phyloP scores from a whole-genome alignment of 2,797 vertebrate genomes.

The Gadopsis marmoratus region DNA sequence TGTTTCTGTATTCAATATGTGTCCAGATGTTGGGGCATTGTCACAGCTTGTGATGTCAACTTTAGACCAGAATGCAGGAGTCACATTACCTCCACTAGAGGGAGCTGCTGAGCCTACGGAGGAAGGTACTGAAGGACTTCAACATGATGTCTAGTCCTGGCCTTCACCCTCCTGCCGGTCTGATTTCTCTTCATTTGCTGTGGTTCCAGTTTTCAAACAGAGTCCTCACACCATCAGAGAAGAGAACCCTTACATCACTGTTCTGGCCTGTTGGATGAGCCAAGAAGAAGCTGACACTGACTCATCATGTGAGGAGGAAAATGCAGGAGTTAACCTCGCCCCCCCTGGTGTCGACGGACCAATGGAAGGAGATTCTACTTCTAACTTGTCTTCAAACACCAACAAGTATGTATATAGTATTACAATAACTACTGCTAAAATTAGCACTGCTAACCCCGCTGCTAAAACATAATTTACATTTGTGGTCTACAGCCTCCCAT shows the following conservation, averaged over 20 bases:
- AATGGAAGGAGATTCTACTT: conserved; percentile 13
- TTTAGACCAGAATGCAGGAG: conserved; percentile 37
- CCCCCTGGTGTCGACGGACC: conserved; percentile 10
- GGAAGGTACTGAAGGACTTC: conserved; percentile 35
- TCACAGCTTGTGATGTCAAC: conserved; percentile 61
- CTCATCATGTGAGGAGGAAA: conserved; percentile 77
- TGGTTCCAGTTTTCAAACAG: conserved; percentile 20
- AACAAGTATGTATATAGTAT: conserved; percentile 35
- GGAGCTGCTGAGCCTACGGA: conserved; percentile 5
- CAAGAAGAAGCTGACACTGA: conserved; percentile 71
- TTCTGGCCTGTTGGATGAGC: conserved; percentile 61
- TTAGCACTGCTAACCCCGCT: not conserved
- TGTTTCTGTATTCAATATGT: not conserved
- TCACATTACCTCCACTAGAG: conserved; percentile 33
- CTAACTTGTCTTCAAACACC: not conserved
- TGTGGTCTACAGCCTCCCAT: conserved; percentile 6
- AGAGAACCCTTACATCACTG: conserved; percentile 24
- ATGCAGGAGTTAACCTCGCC: not conserved
- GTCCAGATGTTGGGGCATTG: conserved; percentile 65
- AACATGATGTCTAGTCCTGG: not conserved
- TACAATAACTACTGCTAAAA: not conserved
- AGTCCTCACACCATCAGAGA: not conserved
- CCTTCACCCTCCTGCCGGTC: not conserved
- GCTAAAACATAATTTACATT: not conserved
- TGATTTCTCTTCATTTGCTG: conserved; percentile 13